Percentiles rank a stretch among this genome's conserved stretches.
phyloP scores from a whole-genome alignment of 2,797 vertebrate species.

The Cyprinella venusta region DNA sequence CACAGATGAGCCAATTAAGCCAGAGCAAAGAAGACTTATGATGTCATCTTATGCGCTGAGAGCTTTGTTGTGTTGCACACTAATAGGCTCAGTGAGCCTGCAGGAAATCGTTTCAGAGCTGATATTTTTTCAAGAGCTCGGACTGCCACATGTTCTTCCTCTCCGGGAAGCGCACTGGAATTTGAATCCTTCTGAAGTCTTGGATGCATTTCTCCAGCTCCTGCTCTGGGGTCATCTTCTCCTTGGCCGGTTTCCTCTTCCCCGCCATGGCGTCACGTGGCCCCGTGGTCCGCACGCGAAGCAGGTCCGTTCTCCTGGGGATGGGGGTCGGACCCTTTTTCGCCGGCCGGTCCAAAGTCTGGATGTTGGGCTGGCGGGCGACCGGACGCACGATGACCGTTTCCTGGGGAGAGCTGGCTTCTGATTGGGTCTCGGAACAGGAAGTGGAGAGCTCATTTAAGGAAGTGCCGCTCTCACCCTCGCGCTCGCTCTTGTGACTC shows the following conservation, averaged over 20 bases:
- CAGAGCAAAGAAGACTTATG: slow-evolving; percentile 47
- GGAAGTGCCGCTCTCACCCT: slow-evolving; percentile 95
- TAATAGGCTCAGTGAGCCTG: slow-evolving; percentile 20
- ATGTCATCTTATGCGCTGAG: slow-evolving; percentile 49
- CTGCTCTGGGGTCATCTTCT: slow-evolving; percentile 95
- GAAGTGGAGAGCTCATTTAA: slow-evolving; percentile 97
- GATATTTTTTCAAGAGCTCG: slow-evolving; percentile 94
- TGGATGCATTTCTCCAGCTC: slow-evolving; percentile 98
- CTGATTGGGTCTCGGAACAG: slow-evolving; percentile 97
- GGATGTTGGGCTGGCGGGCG: slow-evolving; percentile 86
- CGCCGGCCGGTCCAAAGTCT: slow-evolving; percentile 91
- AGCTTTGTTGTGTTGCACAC: slow-evolving; percentile 45
- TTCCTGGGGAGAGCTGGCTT: slow-evolving; percentile 95
- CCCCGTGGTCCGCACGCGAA: slow-evolving; percentile 90
- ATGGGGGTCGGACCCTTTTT: slow-evolving; percentile 88
- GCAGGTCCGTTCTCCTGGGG: slow-evolving; percentile 92
- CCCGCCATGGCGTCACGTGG: slow-evolving; percentile 86
- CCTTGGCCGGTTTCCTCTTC: slow-evolving; percentile 92
- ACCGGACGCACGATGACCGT: slow-evolving; percentile 93
- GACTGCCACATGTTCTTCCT: slow-evolving; percentile 97
- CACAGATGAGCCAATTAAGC: slow-evolving; percentile 47
- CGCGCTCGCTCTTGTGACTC: slow-evolving; percentile 91
- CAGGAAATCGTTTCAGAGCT: slow-evolving; percentile 77
- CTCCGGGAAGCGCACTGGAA: slow-evolving; percentile 94
- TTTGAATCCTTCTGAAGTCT: slow-evolving; percentile 97